Percentiles rank a stretch among this genome's conserved stretches.
These are phyloP conservation scores for Manis javanica DNA, from an alignment of 2,797 vertebrate genomes.

Conservation along the genomic window DNA sequence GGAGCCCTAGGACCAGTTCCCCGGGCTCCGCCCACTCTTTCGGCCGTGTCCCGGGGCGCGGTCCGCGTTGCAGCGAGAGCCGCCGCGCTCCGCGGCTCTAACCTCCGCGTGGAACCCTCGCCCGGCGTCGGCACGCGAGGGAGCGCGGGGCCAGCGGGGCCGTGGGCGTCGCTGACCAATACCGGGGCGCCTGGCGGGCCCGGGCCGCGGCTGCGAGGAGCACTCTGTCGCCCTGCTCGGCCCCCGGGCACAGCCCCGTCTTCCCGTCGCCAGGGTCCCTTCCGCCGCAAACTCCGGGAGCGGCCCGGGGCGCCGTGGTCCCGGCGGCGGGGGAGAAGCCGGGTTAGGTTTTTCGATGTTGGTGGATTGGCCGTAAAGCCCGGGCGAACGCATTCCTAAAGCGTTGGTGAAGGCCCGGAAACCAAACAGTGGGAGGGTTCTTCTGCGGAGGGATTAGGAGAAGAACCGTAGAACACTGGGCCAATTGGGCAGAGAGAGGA, in stretches of 20 bases:
- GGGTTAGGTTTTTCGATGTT: fast-evolving
- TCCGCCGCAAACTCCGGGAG: neutral
- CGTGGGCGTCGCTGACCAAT: neutral
- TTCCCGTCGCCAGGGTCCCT: fast-evolving
- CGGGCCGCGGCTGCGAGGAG: neutral
- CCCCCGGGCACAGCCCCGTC: neutral
- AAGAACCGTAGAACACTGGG: neutral
- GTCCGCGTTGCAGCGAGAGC: fast-evolving
- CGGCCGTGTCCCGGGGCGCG: fast-evolving
- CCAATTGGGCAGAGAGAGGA: neutral
- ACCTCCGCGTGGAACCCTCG: fast-evolving
- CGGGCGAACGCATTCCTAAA: neutral
- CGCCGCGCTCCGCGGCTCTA: neutral
- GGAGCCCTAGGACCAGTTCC: no score
- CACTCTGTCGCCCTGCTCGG: fast-evolving
- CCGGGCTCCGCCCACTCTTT: neutral
- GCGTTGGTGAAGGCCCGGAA: neutral
- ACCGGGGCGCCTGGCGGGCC: neutral
- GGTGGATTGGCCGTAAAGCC: neutral
- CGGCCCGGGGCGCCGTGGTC: neutral
- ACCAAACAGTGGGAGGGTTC: neutral
- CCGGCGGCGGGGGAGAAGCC: neutral
- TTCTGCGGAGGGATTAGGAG: neutral
- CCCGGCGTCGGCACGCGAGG: neutral
- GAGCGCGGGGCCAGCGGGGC: neutral